Base-by-base conservation (phyloP, 1,140 invertebrate species). In the Leptinotarsa lineolata region DNA sequence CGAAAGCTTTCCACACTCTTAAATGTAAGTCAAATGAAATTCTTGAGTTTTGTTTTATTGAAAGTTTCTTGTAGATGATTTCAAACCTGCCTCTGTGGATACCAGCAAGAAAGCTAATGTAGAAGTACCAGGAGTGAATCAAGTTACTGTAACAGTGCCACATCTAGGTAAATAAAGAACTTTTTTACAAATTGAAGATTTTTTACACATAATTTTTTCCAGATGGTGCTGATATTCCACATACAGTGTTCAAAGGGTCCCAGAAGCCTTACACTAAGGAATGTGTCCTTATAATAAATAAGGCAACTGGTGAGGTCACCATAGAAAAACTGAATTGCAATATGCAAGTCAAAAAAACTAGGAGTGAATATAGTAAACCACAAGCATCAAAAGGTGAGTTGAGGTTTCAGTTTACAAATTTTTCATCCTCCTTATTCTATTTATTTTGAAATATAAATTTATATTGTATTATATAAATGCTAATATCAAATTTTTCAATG, bases 51-150 rank as follows among this genome's bases (percentile, higher is more conserved):
- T 54, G 48, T 54, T 54, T 54, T 6, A 54, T 54, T 54, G 15
- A 16, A 12, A 54, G 48, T 24, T 20, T 68, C 76, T 89, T 90
- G 68, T 85, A 97, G 95, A 95, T 94, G 96, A 99, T 86, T 99
- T 99, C 84, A 98, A 98, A 85, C 96, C 97, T 81, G 96, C 96
- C 2, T 97, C 95, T 81, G 94, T 98, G 54, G 96, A 98, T 86
- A 91, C 93, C 16, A 93, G 91, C 73, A 95, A 97, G 87, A 92
- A 93, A 85, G 95, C 95, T 21, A 92, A 88, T 21, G 90, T 99
- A 24, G 94, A 97, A 84, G 92, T 98, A 68, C 94, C 93, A 67
- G 88, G 90, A 72, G 95, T 93, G 81, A 92, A 96, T 85, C 94
- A 95, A 86, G 91, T 94, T 80, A 96, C 95, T 70, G 95, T 98